A percentile compares a stretch with the other conserved stretches of the same genome.
These are phyloP conservation scores for Suncus etruscus DNA, from an alignment of 2,113 vertebrate species.

Conservation along the genomic window DNA sequence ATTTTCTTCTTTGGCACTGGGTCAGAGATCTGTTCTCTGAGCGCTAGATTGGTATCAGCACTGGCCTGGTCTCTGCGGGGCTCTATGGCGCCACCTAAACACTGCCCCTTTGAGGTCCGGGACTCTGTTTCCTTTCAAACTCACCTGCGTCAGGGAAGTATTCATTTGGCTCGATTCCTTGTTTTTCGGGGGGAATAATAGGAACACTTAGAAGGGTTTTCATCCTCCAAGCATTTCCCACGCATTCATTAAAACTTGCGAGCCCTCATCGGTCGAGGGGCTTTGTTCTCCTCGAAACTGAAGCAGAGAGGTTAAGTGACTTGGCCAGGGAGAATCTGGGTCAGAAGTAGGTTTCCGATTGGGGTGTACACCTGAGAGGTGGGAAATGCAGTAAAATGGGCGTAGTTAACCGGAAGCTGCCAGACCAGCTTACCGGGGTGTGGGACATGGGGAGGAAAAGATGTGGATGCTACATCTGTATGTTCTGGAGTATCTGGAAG, in stretches of 20 bases:
- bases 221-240: slow-evolving; percentile 66
- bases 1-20: slow-evolving; percentile 43
- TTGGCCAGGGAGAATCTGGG: slow-evolving; percentile 39
- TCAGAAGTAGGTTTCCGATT: slow-evolving; percentile 38
- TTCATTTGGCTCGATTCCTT: slow-evolving; percentile 64
- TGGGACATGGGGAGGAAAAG: neutral
- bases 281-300: slow-evolving; percentile 66
- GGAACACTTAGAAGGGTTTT: slow-evolving; percentile 69
- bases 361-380: neutral
- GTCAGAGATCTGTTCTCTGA: slow-evolving; percentile 49
- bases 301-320: slow-evolving; percentile 64
- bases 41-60: neutral
- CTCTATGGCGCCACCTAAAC: slow-evolving; percentile 41
- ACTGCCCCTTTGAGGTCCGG: slow-evolving; percentile 29
- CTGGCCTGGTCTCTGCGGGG: neutral
- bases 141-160: slow-evolving; percentile 59
- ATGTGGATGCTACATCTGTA: neutral
- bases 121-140: slow-evolving; percentile 61
- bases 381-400: slow-evolving; percentile 30
- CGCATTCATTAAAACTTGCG: slow-evolving; percentile 58
- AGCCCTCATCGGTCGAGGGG: slow-evolving; percentile 13
- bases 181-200: slow-evolving; percentile 61
- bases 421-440: neutral
- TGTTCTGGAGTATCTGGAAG: neutral
- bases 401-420: neutral